Percentiles rank a stretch among this genome's conserved stretches.
These are phyloP conservation scores for Lampris incognitus DNA, from an alignment of 2,113 vertebrate species.

Conservation along the genomic window DNA sequence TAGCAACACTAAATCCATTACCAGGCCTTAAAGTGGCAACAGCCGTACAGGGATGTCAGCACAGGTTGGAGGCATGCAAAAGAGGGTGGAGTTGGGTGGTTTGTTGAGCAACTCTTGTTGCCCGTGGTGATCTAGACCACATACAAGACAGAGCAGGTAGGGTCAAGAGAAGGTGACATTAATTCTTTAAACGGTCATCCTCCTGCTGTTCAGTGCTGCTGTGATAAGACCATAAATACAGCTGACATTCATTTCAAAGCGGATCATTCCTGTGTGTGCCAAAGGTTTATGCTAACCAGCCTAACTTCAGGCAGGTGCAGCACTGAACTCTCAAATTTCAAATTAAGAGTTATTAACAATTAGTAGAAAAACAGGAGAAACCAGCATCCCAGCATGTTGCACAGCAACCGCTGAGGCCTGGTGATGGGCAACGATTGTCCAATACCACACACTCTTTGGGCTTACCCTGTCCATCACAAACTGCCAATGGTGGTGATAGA, in stretches of 20 bases:
- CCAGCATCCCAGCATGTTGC: conserved; percentile 32
- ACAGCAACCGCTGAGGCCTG: conserved; percentile 39
- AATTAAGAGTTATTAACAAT: neutral
- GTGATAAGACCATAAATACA: neutral
- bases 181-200: neutral
- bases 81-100: conserved; percentile 39
- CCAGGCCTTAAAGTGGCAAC: conserved; percentile 65
- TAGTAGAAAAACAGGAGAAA: conserved; percentile 16
- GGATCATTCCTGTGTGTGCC: neutral
- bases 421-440: neutral
- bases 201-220: neutral
- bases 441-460: conserved; percentile 4
- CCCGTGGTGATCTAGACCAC: conserved; percentile 7
- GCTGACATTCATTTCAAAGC: neutral
- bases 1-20: conserved; percentile 74
- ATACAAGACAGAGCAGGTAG: conserved; percentile 9
- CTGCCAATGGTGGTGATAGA: conserved; percentile 3
- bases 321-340: conserved; percentile 28
- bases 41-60: conserved; percentile 33
- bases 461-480: conserved; percentile 5
- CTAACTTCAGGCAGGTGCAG: neutral
- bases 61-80: conserved; percentile 51
- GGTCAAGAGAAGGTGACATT: neutral
- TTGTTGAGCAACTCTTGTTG: conserved; percentile 53
- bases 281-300: neutral